These are phyloP conservation scores for Pocota personata DNA, from an alignment of 2,888 invertebrate genomes.

Conservation along the genomic window DNA sequence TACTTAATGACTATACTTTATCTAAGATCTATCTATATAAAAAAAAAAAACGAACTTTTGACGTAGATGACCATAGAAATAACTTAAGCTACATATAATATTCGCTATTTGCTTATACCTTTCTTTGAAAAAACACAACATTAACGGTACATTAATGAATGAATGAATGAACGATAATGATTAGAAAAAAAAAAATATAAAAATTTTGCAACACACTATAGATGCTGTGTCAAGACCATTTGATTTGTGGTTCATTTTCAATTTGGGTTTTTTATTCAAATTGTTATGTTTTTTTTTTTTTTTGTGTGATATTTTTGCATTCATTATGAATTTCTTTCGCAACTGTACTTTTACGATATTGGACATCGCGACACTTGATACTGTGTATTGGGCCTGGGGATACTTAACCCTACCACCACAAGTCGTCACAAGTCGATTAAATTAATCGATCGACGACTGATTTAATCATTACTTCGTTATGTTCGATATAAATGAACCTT, in stretches of 20 bases:
- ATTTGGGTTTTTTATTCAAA: conserved; percentile 34
- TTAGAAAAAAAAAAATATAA: not conserved
- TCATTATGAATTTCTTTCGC: conserved; percentile 53
- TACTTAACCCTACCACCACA: conserved; percentile 12
- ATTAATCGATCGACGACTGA: conserved; percentile 70
- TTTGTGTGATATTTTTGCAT: conserved; percentile 24
- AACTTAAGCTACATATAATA: not conserved
- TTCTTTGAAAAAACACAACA: not conserved
- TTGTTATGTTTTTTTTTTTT: not conserved
- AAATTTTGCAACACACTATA: conserved; percentile 13
- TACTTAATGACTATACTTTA: conserved; percentile 1
- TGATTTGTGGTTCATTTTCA: conserved; percentile 50
- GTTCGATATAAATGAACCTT: conserved; percentile 57
- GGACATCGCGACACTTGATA: conserved; percentile 3
- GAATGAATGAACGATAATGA: not conserved
- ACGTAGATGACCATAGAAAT: not conserved
- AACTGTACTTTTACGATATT: conserved; percentile 56
- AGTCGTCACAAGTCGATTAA: conserved; percentile 46
- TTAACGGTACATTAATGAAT: conserved; percentile 29
- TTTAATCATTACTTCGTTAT: conserved; percentile 70
- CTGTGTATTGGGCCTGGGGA: not conserved
- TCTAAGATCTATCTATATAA: not conserved
- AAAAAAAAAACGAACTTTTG: not conserved
- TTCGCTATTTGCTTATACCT: not conserved
- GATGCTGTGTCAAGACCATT: conserved; percentile 44